Conservation (phyloP, 1,140 invertebrate species). For the Trichoplusia ni region DNA sequence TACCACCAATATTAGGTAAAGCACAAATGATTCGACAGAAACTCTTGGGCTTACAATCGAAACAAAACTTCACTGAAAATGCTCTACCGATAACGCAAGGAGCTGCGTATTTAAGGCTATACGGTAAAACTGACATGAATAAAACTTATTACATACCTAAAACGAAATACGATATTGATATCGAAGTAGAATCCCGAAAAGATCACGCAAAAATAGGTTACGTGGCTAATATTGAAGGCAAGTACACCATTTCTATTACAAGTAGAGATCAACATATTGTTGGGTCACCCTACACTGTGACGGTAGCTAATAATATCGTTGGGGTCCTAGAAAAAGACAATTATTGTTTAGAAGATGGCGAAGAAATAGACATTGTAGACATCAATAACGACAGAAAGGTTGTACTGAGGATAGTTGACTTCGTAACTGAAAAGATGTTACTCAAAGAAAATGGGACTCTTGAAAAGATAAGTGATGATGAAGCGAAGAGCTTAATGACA, state of each 20-base stretch:
- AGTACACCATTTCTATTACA: slow-evolving; percentile 77
- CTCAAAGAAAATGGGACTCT: slow-evolving; percentile 78
- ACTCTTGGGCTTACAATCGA: slow-evolving; percentile 64
- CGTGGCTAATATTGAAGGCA: slow-evolving; percentile 65
- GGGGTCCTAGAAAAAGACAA: slow-evolving; percentile 65
- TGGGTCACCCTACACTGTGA: slow-evolving; percentile 77
- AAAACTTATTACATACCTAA: slow-evolving; percentile 77
- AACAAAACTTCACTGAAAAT: slow-evolving; percentile 64
- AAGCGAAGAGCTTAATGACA: slow-evolving; percentile 64
- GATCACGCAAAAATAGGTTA: slow-evolving; percentile 75
- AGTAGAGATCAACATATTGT: slow-evolving; percentile 76
- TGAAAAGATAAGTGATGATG: slow-evolving; percentile 75
- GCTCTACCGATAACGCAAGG: slow-evolving; percentile 70
- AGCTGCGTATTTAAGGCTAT: slow-evolving; percentile 66
- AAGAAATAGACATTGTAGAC: slow-evolving; percentile 75
- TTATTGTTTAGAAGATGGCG: slow-evolving; percentile 72
- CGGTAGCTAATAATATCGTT: slow-evolving; percentile 67
- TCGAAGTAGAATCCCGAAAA: slow-evolving; percentile 58
- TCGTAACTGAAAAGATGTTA: slow-evolving; percentile 81
- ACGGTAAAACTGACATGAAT: slow-evolving; percentile 73
- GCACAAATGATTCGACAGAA: slow-evolving; percentile 75
- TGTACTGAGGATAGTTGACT: slow-evolving; percentile 79
- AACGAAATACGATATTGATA: slow-evolving; percentile 74
- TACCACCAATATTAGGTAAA: slow-evolving; percentile 75
- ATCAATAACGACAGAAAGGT: slow-evolving; percentile 75